Conservation (phyloP, 1,140 invertebrate genomes). For the Pararge aegeria region DNA sequence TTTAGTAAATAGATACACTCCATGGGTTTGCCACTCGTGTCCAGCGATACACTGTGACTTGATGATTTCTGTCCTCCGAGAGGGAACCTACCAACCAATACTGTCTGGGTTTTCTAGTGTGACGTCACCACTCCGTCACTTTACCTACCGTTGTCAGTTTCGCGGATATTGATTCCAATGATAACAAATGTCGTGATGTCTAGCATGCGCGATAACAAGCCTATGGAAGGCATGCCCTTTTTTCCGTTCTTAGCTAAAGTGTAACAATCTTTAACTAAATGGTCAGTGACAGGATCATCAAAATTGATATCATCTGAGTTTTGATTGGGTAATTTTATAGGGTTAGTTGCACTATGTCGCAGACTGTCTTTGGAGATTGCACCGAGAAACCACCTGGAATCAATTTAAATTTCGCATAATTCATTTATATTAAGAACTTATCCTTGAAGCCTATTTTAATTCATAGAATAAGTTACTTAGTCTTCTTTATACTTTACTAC, state of each 20-base stretch:
- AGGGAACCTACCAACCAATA: too few species aligned
- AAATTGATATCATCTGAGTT: slow-evolving; percentile 59
- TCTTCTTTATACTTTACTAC: too few species aligned
- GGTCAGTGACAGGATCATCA: slow-evolving; percentile 29
- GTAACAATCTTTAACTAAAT: slow-evolving; percentile 85
- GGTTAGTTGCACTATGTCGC: slow-evolving; percentile 42
- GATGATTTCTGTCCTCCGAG: too few species aligned
- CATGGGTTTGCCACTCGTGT: too few species aligned
- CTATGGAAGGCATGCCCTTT: slow-evolving; percentile 77
- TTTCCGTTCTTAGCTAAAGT: slow-evolving; percentile 81
- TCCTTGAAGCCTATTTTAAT: too few species aligned
- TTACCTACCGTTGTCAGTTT: slow-evolving; percentile 12
- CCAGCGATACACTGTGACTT: too few species aligned
- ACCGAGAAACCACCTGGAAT: slow-evolving; percentile 40
- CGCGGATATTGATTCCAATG: slow-evolving; percentile 59
- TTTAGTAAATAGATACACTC: too few species aligned
- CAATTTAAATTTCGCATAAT: background rate
- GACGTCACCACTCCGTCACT: too few species aligned
- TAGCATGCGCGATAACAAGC: slow-evolving; percentile 86
- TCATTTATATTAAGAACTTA: too few species aligned
- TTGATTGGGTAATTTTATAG: slow-evolving; percentile 29
- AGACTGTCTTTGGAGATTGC: slow-evolving; percentile 40
- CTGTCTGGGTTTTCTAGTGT: too few species aligned
- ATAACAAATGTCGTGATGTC: slow-evolving; percentile 89
- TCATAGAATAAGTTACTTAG: too few species aligned